Conservation (phyloP, 2,797 vertebrate species). For the Adrianichthys oophorus region DNA sequence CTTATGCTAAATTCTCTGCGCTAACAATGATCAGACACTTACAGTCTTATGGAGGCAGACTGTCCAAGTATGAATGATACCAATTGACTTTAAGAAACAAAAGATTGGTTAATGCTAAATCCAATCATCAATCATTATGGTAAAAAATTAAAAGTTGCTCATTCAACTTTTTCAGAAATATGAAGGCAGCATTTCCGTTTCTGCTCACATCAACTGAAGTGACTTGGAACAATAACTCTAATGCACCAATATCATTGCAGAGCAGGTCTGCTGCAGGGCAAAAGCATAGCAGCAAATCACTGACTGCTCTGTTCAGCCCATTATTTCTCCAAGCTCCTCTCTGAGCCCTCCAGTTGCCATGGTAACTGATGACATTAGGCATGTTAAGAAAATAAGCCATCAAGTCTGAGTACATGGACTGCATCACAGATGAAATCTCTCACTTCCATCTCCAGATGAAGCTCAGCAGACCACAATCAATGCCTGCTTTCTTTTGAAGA, state of each 20-base stretch:
- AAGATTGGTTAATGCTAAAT: no score
- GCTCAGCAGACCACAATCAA: conserved; percentile 4
- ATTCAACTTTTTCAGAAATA: no score
- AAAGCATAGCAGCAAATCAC: conserved; percentile 8
- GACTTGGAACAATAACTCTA: conserved; percentile 1
- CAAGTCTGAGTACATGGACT: conserved; percentile 12
- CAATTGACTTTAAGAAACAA: no score
- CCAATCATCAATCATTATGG: no score
- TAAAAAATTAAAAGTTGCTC: no score
- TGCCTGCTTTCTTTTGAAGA: neutral
- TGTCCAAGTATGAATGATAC: no score
- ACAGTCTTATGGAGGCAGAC: no score
- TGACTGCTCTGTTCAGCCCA: conserved; percentile 9
- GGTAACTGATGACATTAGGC: conserved; percentile 12
- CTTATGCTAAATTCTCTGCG: no score
- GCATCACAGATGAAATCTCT: conserved; percentile 5
- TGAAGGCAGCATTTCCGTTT: neutral
- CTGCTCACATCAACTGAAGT: neutral
- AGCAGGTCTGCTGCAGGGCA: neutral
- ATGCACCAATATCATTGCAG: conserved; percentile 1
- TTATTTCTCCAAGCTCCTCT: conserved; percentile 1
- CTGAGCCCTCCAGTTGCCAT: conserved; percentile 13
- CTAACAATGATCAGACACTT: no score
- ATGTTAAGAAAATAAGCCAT: conserved; percentile 6
- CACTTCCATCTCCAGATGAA: conserved; percentile 1